A percentile compares a stretch with the other conserved stretches of the same genome.
Evolutionary conservation across 2,113 vertebrate genomes (phyloP).

Genomic region (Sinocyclocheilus anshuiensis): DNA sequence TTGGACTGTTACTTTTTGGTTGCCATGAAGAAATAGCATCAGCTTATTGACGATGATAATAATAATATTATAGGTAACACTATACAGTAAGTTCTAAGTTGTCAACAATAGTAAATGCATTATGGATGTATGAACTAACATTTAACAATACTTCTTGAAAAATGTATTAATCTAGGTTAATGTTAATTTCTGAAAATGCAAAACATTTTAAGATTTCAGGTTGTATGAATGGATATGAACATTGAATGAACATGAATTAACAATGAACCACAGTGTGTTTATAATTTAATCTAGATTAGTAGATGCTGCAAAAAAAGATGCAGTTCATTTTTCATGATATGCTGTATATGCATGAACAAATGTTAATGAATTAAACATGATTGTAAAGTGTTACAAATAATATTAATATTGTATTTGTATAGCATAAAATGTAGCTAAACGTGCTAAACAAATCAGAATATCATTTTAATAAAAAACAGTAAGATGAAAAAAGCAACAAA

Average conservation of each 20-base stretch:
- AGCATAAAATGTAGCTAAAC: not conserved
- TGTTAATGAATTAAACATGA: not conserved
- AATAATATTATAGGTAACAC: not conserved
- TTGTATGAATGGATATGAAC: not conserved
- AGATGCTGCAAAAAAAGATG: no score
- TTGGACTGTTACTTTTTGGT: slow-evolving; percentile 12
- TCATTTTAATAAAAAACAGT: not conserved
- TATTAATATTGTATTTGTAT: not conserved
- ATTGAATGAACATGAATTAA: not conserved
- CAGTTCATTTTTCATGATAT: no score
- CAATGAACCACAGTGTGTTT: not conserved
- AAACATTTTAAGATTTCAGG: not conserved
- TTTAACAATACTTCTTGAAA: not conserved
- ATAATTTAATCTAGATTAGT: not conserved
- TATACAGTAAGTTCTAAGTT: not conserved
- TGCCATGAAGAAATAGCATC: slow-evolving; percentile 29
- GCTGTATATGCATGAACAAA: not conserved
- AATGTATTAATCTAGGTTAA: not conserved
- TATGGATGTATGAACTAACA: not conserved
- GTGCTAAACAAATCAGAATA: not conserved
- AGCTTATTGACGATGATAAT: not conserved
- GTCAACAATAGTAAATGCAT: not conserved
- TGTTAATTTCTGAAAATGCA: not conserved
- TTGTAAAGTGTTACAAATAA: not conserved
- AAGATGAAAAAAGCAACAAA: not conserved